Conservation (phyloP, 2,797 vertebrate species). For the Dryobates pubescens region DNA sequence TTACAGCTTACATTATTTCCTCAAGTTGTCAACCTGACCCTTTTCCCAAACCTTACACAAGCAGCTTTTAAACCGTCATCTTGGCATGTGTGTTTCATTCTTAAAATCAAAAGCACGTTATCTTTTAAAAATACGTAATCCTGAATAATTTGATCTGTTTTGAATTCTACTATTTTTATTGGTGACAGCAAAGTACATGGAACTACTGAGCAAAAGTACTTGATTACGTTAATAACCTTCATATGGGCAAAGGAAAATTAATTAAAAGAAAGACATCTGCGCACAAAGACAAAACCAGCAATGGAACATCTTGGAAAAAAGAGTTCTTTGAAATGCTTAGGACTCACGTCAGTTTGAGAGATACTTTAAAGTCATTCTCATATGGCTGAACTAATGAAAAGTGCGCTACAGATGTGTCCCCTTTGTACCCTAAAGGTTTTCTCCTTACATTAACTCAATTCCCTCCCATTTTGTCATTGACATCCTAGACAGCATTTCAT, state of each 20-base stretch:
- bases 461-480: not conserved
- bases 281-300: not conserved
- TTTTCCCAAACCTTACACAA: not conserved
- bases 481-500: not conserved
- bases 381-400: not conserved
- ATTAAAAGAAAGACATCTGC: not conserved
- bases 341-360: not conserved
- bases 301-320: not conserved
- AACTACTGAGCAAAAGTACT: not conserved
- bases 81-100: not conserved
- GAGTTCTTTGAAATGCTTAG: not conserved
- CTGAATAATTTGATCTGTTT: not conserved
- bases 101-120: not conserved
- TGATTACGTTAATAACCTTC: not conserved
- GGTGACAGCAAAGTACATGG: conserved; percentile 3
- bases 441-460: not conserved
- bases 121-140: not conserved
- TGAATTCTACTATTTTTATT: conserved; percentile 22
- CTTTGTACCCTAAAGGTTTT: not conserved
- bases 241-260: not conserved
- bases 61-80: not conserved
- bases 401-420: not conserved
- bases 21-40: not conserved
- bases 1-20: not conserved
- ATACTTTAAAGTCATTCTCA: not conserved